These are phyloP conservation scores for Hypocryptadius cinnamomeus DNA, from an alignment of 2,113 vertebrate genomes.

Conservation along the genomic window DNA sequence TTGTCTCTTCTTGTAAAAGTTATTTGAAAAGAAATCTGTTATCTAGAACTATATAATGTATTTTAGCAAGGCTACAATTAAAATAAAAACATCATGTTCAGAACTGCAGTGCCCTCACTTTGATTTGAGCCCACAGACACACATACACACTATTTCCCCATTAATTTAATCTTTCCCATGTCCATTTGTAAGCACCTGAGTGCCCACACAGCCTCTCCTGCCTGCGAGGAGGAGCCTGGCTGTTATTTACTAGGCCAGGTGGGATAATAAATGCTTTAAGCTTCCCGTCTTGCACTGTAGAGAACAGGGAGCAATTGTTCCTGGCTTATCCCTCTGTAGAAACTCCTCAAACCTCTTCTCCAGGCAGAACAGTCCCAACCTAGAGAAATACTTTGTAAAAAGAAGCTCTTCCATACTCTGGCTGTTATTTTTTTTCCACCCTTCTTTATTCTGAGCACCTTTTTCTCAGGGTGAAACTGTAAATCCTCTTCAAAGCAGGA, in stretches of 20 bases:
- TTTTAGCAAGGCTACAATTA: slow-evolving; percentile 59
- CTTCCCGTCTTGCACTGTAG: neutral
- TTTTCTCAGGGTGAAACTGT: neutral
- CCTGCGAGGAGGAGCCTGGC: neutral
- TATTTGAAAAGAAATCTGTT: slow-evolving; percentile 9
- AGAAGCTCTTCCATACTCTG: neutral
- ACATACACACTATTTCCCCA: neutral
- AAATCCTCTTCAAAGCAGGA: neutral
- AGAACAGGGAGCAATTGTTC: neutral
- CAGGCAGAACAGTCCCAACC: neutral
- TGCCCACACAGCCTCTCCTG: neutral
- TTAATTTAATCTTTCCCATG: neutral
- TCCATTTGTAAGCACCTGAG: neutral
- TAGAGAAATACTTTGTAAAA: neutral
- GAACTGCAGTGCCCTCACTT: neutral
- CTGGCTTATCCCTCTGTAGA: neutral
- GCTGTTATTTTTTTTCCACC: fast-evolving
- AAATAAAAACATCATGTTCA: slow-evolving; percentile 35
- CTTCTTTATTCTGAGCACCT: neutral
- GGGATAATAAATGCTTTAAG: neutral
- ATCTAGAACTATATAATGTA: slow-evolving; percentile 44
- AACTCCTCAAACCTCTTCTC: neutral
- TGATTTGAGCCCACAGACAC: neutral
- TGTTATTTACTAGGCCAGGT: neutral
- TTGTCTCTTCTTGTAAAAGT: slow-evolving; percentile 24